Conservation (phyloP, 2,113 vertebrate species). For the Lates calcarifer region DNA sequence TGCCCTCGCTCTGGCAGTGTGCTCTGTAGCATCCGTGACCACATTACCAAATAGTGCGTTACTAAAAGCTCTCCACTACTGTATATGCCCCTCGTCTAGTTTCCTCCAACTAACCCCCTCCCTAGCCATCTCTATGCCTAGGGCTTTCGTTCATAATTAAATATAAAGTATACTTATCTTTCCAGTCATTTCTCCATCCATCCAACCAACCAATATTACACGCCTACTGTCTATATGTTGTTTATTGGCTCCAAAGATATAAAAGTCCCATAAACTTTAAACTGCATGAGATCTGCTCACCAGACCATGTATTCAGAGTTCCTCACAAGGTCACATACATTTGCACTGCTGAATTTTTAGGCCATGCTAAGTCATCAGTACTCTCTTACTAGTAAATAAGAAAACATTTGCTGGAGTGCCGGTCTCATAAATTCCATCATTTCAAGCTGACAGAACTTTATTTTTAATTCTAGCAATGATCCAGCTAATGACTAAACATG, state of each 20-base stretch:
- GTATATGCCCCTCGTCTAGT: constrained; percentile 34
- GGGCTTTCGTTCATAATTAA: constrained; percentile 24
- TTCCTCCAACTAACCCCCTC: constrained; percentile 22
- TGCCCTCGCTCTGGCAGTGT: constrained; percentile 14
- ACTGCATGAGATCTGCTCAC: not conserved
- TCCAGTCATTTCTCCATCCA: not conserved
- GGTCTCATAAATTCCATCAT: not conserved
- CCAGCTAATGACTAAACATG: not conserved
- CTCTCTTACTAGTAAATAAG: not conserved
- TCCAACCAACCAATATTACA: not conserved
- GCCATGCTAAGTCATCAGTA: not conserved
- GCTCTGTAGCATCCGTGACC: constrained; percentile 58
- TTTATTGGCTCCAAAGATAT: no score
- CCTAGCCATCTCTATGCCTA: constrained; percentile 11
- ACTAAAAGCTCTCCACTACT: constrained; percentile 65
- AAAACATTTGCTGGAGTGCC: constrained; percentile 1
- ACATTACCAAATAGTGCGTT: constrained; percentile 79
- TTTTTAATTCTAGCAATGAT: not conserved
- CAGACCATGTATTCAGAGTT: not conserved
- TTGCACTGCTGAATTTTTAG: not conserved
- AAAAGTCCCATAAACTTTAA: not conserved
- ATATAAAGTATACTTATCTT: not conserved
- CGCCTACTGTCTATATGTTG: not conserved
- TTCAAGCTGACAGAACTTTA: not conserved
- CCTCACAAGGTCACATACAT: not conserved